Conservation (phyloP, 2,113 vertebrate species). For the Sclerurus mexicanus region DNA sequence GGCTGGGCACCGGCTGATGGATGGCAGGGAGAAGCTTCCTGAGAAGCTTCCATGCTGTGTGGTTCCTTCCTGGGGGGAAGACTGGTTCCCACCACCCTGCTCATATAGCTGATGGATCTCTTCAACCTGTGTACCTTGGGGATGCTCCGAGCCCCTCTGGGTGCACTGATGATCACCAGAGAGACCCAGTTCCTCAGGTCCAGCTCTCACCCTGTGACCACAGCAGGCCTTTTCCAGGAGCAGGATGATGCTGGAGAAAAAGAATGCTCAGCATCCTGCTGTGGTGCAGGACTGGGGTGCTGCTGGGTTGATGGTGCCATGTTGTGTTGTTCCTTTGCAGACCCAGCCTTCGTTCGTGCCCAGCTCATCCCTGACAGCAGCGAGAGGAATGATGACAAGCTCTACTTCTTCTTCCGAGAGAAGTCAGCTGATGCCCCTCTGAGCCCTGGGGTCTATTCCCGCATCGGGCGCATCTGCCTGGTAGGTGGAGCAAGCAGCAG, state of each 20-base stretch:
- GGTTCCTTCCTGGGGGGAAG: background rate
- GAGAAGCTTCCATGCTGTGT: slow-evolving; percentile 24
- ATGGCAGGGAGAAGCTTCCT: slow-evolving; percentile 44
- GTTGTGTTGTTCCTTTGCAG: slow-evolving; percentile 55
- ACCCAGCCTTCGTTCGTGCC: slow-evolving; percentile 91
- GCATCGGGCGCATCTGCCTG: slow-evolving; percentile 96
- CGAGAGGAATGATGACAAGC: slow-evolving; percentile 95
- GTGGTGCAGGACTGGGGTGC: fast-evolving
- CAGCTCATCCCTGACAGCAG: slow-evolving; percentile 97
- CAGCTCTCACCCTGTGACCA: background rate
- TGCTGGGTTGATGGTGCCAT: background rate
- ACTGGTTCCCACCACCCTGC: background rate
- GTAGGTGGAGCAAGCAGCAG: slow-evolving; percentile 63
- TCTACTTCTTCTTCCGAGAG: slow-evolving; percentile 99
- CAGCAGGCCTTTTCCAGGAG: background rate
- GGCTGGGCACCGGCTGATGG: slow-evolving; percentile 6
- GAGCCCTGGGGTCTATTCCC: slow-evolving; percentile 91
- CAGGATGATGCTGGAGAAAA: fast-evolving
- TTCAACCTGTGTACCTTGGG: background rate
- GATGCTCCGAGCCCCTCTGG: background rate
- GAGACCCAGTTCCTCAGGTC: background rate
- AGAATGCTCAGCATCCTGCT: background rate
- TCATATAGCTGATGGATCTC: background rate
- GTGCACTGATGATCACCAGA: background rate
- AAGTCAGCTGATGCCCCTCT: slow-evolving; percentile 90